These are phyloP conservation scores for Akabosia matsudoensis DNA, from an alignment of 1,140 invertebrate genomes.

Conservation along the genomic window DNA sequence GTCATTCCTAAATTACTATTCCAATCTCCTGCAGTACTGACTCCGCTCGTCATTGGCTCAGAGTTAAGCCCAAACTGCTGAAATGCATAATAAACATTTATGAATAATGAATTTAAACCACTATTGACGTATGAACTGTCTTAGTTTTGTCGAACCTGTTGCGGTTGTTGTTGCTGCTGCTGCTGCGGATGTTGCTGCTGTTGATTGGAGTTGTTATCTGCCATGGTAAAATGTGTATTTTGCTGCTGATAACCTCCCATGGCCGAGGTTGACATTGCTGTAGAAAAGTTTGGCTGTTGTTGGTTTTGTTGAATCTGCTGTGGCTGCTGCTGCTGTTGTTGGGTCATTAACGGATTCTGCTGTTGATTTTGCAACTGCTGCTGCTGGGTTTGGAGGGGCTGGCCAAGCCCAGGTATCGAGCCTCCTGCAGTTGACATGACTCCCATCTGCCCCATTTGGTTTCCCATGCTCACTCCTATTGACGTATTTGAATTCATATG, in stretches of 20 bases:
- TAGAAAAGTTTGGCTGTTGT: background rate
- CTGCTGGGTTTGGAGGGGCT: conserved; percentile 9
- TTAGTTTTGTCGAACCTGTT: background rate
- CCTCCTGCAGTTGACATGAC: conserved; percentile 5
- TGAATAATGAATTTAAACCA: too few species aligned
- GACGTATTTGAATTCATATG: conserved; percentile 9
- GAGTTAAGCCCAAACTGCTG: too few species aligned
- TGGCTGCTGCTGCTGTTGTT: conserved; percentile 37
- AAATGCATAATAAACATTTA: too few species aligned
- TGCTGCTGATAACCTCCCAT: background rate
- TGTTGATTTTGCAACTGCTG: conserved; percentile 38
- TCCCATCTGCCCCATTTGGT: background rate
- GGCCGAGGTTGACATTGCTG: conserved; percentile 13
- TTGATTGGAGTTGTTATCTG: background rate
- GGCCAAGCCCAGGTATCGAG: conserved; percentile 12
- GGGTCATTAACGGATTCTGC: conserved; percentile 23
- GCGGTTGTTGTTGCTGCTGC: conserved; percentile 36
- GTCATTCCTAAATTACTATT: conserved; percentile 29
- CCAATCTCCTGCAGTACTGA: conserved; percentile 35
- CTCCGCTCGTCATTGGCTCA: too few species aligned
- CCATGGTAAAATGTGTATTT: background rate
- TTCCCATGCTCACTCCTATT: background rate
- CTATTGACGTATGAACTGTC: background rate
- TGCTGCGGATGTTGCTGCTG: conserved; percentile 32
- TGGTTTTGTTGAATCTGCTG: conserved; percentile 14